A percentile compares a stretch with the other conserved stretches of the same genome.
These are phyloP conservation scores for Novumbra hubbsi DNA, from an alignment of 2,797 vertebrate genomes.

Conservation along the genomic window DNA sequence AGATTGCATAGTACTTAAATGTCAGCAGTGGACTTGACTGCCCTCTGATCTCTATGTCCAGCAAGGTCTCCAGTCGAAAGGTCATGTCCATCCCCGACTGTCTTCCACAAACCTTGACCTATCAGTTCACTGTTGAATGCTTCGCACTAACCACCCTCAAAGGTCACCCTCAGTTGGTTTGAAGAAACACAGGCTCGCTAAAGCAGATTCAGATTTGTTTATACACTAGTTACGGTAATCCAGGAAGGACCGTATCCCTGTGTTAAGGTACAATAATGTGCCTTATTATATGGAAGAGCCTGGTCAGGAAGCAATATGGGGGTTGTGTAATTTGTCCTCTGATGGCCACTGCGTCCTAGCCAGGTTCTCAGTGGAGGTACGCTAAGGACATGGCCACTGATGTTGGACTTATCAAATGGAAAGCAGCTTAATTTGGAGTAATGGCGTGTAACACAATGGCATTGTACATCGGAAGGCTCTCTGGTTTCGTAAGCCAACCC, in stretches of 20 bases:
- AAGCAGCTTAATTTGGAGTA: neutral
- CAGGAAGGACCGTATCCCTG: neutral
- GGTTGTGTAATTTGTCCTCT: conserved; percentile 6
- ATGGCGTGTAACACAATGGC: neutral
- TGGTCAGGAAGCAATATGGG: neutral
- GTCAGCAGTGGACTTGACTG: conserved; percentile 12
- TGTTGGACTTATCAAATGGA: neutral
- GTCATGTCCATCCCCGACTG: neutral
- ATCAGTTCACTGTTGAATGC: neutral
- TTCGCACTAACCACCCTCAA: conserved; percentile 10
- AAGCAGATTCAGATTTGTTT: conserved; percentile 2
- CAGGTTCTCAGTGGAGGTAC: neutral
- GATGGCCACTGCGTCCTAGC: neutral
- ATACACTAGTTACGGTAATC: conserved; percentile 21
- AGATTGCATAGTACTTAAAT: conserved; percentile 30
- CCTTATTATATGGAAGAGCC: too few species aligned
- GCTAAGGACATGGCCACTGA: conserved; percentile 3
- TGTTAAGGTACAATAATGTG: neutral
- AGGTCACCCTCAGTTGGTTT: conserved; percentile 18
- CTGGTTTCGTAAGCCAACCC: neutral
- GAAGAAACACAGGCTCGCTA: neutral
- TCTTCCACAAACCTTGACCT: neutral
- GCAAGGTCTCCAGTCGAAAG: conserved; percentile 26
- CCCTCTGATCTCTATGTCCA: conserved; percentile 13
- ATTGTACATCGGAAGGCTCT: neutral